Evolutionary conservation across 2,113 vertebrate genomes (phyloP), one percentile per base, ranked within the genome.

Genomic region (Nestor notabilis): DNA sequence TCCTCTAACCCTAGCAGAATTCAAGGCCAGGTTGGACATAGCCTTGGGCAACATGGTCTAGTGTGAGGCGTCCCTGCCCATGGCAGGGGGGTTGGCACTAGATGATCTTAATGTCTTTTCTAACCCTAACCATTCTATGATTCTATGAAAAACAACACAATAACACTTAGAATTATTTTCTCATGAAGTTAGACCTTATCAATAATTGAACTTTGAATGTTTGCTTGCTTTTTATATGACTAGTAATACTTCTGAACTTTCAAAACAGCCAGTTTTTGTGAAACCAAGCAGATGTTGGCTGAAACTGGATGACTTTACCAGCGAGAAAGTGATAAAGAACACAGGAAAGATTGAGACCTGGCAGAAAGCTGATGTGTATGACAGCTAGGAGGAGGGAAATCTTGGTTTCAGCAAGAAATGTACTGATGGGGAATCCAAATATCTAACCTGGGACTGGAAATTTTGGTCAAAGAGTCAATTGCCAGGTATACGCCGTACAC

Each of bases 291-390:
- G 4, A 24, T 71, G 5, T 14, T 89, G 25, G 2, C 12, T 72
- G 8, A 41, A 79, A 85, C 9, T 31, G 2, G 13, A 39, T 29
- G 6, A 10, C 33, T 79, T 83, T 31, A 31, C 10, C 2, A 5
- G 18, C 13, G 50, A 64, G 46, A 70, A 55, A 39, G 7, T n/a
- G 10, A 74, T 19, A 19, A 83, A 71, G 33, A 89, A 12, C 0
- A 0, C 2, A 14, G 7, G 5, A 20, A 83, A 3, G 13, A 71
- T 2, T 68, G 17, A 41, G 12, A 11, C 1, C 7, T 46, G 10
- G 3, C 14, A 37, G 35, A 7, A 25, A 23, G 4, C 7, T 61
- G 47, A 11, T 12, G 3, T 43, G 16, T 9, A 7, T 39, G 49
- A n/a, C 10, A 66, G 8, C 7, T 27, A 50, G 0, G 0, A 80